Base-by-base conservation (phyloP, 2,888 invertebrate genomes). In the Tiliacea citrago region DNA sequence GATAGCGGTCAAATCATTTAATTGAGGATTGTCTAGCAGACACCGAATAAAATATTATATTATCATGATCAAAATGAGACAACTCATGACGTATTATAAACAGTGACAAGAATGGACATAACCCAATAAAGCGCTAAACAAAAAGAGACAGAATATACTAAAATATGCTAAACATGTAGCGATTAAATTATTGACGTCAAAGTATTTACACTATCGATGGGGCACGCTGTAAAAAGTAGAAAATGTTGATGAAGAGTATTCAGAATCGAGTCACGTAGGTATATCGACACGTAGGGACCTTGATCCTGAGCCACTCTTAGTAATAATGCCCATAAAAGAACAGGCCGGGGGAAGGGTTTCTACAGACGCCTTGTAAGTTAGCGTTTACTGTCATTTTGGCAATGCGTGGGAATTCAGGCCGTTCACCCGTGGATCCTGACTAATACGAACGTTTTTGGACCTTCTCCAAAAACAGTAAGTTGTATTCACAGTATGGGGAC, bases 381-480 rank as follows among this genome's bases (percentile, higher is more conserved):
- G 67, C 79, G 84, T 84, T 79, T 77, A 81, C 79, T 79, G 83
- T 78, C 78, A 80, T 89, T 92, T 91, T 89, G 82, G 89, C 86
- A 75, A 77, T 77, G 94, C 93, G 96, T 95, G 93, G 96, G 96
- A 77, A 88, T 85, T 86, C 86, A 90, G 95, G 93, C 87, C 95
- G 89, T 95, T 95, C 93, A 95, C 93, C 95, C 90, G 90, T 76
- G 86, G 88, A 88, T 86, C 89, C 92, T 94, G 93, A 93, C 91
- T 94, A 92, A 93, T 88, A 85, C 84, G 79, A 84, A 77, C 88
- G 86, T 81, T 88, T 91, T 94, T 94, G 95, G 93, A 93, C 88
- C 88, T 90, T 89, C 81, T 93, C 95, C 95, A 95, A 94, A 95
- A 92, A 90, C 90, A 91, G 93, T 88, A 91, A 89, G 86, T 86